Evolutionary conservation across 2,113 vertebrate genomes (phyloP).

Genomic region (Coryphaenoides rupestris): DNA sequence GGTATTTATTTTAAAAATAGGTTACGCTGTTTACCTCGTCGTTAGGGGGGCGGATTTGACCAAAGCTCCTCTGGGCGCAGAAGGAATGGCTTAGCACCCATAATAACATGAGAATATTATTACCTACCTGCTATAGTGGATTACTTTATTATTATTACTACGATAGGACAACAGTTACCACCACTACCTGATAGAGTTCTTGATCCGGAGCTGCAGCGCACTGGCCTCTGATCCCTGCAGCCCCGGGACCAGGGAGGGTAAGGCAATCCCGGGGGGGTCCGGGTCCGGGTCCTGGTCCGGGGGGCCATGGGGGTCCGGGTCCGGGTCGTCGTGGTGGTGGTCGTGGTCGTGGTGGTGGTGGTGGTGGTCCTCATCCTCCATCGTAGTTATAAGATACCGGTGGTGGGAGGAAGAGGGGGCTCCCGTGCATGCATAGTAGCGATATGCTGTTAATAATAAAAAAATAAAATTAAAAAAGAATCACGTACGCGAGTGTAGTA

Average conservation of each 20-base stretch:
- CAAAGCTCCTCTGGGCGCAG: not conserved
- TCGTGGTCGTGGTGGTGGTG: conserved; percentile 59
- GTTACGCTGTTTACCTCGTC: not conserved
- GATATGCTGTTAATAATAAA: too few relatives aligned
- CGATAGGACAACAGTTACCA: not conserved
- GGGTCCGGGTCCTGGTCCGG: conserved; percentile 62
- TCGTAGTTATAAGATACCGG: too few relatives aligned
- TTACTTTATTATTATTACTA: not conserved
- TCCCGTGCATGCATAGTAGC: too few relatives aligned
- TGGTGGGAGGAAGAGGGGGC: too few relatives aligned
- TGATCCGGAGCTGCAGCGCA: conserved; percentile 89
- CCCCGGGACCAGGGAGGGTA: conserved; percentile 82
- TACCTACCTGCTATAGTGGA: not conserved
- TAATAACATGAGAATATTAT: too few relatives aligned
- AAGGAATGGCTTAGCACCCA: too few relatives aligned
- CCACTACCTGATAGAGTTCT: conserved; percentile 92
- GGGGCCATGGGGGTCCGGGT: not conserved
- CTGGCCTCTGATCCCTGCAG: conserved; percentile 84
- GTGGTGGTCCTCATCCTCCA: too few relatives aligned
- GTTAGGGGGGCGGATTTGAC: not conserved
- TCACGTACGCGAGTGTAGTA: too few relatives aligned
- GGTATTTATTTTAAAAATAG: not conserved
- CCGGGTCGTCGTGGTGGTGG: not conserved
- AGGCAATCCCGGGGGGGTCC: conserved; percentile 61
- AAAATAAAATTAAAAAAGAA: too few relatives aligned